Conservation (phyloP, 1,140 invertebrate genomes). For the Drosophila fuyamai region DNA sequence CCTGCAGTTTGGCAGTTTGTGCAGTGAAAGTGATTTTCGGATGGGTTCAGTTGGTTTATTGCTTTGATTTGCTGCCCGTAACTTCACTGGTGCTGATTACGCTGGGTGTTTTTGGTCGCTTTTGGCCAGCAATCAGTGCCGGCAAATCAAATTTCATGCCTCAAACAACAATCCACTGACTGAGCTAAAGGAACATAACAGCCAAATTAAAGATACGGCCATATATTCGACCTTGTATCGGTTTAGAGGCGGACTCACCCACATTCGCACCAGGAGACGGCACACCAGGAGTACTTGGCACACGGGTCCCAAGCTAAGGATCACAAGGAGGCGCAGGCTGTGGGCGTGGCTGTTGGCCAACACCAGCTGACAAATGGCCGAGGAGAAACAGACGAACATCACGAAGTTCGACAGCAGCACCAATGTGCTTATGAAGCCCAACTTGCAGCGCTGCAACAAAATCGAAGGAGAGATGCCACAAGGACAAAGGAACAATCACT, state of each 20-base stretch:
- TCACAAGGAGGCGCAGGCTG: conserved; percentile 31
- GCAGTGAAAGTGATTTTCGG: conserved; percentile 74
- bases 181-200: conserved; percentile 17
- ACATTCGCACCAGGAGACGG: conserved; percentile 38
- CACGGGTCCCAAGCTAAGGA: conserved; percentile 48
- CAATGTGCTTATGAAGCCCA: conserved; percentile 49
- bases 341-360: conserved; percentile 11
- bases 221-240: too few relatives aligned
- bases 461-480: background rate
- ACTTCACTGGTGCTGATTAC: conserved; percentile 33
- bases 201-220: conserved; percentile 12
- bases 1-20: conserved; percentile 76
- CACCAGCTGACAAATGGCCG: conserved; percentile 43
- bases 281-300: conserved; percentile 43
- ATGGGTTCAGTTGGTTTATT: conserved; percentile 67
- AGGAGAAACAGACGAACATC: conserved; percentile 54
- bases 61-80: conserved; percentile 62
- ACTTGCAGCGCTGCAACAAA: conserved; percentile 51
- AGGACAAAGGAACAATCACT: background rate
- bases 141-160: conserved; percentile 42
- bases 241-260: conserved; percentile 38
- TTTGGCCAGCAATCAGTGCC: conserved; percentile 27
- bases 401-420: conserved; percentile 50
- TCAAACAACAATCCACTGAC: conserved; percentile 51
- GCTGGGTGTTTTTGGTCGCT: background rate